These are phyloP conservation scores for Candoia aspera DNA, from an alignment of 2,113 vertebrate genomes.

Conservation along the genomic window DNA sequence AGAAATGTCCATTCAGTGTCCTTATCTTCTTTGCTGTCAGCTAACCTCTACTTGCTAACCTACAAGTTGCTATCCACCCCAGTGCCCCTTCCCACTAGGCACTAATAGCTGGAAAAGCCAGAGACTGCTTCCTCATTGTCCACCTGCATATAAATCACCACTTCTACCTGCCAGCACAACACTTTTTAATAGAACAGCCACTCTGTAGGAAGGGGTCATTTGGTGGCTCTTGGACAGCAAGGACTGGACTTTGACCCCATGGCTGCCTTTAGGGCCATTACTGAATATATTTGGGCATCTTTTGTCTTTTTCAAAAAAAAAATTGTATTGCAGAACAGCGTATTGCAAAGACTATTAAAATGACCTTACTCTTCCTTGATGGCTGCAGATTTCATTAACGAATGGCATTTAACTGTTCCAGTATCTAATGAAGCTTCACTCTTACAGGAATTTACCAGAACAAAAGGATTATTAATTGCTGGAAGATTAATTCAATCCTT, in stretches of 20 bases:
- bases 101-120: neutral
- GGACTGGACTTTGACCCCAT: neutral
- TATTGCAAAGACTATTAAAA: slow-evolving; percentile 15
- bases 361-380: slow-evolving; percentile 31
- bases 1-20: neutral
- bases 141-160: neutral
- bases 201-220: too few species aligned
- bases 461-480: slow-evolving; percentile 57
- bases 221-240: neutral
- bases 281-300: too few species aligned
- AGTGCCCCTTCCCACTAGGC: neutral
- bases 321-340: neutral
- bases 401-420: slow-evolving; percentile 33
- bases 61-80: neutral
- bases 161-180: too few species aligned
- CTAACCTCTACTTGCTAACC: neutral
- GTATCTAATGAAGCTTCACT: slow-evolving; percentile 40
- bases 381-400: slow-evolving; percentile 27
- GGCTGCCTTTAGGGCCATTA: neutral
- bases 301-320: neutral
- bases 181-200: too few species aligned
- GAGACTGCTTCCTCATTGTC: neutral
- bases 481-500: slow-evolving; percentile 60
- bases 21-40: neutral
- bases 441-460: slow-evolving; percentile 52